Base-by-base conservation (phyloP, 2,888 invertebrate species). In the Ligdia adustata region DNA sequence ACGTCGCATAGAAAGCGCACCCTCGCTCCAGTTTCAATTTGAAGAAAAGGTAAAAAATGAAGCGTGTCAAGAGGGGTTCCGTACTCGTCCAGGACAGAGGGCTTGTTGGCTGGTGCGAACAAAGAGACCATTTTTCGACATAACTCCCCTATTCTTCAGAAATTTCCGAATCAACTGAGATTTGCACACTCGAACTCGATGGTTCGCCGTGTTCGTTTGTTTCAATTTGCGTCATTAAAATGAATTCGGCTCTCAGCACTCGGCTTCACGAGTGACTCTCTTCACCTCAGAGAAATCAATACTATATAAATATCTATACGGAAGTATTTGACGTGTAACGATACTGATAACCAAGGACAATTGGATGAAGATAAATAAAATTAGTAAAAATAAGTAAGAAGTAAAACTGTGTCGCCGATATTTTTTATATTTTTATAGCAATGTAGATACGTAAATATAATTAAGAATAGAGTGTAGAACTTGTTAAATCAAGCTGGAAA, bases 61-160 rank as follows among this genome's bases (percentile, higher is more conserved):
- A 87, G 73, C 81, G 79, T 85, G 86, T 87, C 86, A 85, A 86
- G 86, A 81, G 82, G 79, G 82, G 79, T 81, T 82, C 75, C 70
- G 75, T 79, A 78, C 79, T 82, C 70, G 49, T 67, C 66, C 69
- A 67, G 69, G 70, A 72, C 68, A 66, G 72, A 76, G 77, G 73
- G 79, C 73, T 79, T 76, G 80, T 79, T 82, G 74, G 72, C 77
- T 76, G 82, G 79, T 74, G 75, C 76, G 81, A 84, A 88, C 86
- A 88, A 88, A 86, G 79, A 68, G 72, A 78, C 71, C 70, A 75
- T 77, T 78, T 75, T 76, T 73, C 68, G 69, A 67, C 73, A 68
- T 70, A 72, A 64, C 66, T 68, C 70, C 70, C 66, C 63, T 57
- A 68, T 72, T 66, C 72, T 70, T 74, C 67, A 68, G 72, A 69